Conservation (phyloP, 1,140 invertebrate species). For the Cyrtorhinus lividipennis region DNA sequence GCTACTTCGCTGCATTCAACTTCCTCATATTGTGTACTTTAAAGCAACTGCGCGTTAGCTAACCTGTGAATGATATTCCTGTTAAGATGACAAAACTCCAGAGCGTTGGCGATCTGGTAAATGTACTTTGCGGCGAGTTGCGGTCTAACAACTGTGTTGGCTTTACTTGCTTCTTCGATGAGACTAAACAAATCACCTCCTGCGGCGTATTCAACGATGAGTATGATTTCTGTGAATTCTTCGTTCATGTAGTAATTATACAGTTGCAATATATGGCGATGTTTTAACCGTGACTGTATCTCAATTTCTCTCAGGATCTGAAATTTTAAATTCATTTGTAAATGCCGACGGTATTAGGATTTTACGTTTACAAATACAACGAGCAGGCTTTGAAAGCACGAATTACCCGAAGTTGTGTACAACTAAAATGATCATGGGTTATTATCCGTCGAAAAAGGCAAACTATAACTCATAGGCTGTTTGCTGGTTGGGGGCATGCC, state of each 20-base stretch:
- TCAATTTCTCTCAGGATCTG: slow-evolving; percentile 83
- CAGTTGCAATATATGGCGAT: slow-evolving; percentile 80
- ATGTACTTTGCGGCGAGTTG: slow-evolving; percentile 60
- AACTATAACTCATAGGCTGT: too few species aligned
- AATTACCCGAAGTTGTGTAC: too few species aligned
- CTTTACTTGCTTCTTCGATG: slow-evolving; percentile 51
- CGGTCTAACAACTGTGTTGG: slow-evolving; percentile 35
- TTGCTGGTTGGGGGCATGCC: too few species aligned
- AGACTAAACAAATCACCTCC: slow-evolving; percentile 82
- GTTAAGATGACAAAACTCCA: slow-evolving; percentile 76
- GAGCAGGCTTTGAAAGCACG: too few species aligned
- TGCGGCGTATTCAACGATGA: slow-evolving; percentile 85
- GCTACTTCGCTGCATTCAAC: too few species aligned
- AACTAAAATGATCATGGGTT: too few species aligned
- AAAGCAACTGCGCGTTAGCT: background rate
- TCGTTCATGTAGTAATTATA: slow-evolving; percentile 86
- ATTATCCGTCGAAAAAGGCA: too few species aligned
- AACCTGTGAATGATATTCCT: slow-evolving; percentile 68
- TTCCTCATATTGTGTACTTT: too few species aligned
- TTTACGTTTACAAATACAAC: too few species aligned
- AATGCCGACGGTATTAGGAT: too few species aligned
- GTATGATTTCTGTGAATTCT: slow-evolving; percentile 69
- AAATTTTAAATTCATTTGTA: slow-evolving; percentile 59
- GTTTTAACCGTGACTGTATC: slow-evolving; percentile 83
- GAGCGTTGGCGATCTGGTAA: slow-evolving; percentile 78